A percentile compares a stretch with the other conserved stretches of the same genome.
These are phyloP conservation scores for Clusia tigrina DNA, from an alignment of 2,888 invertebrate genomes.

Conservation along the genomic window DNA sequence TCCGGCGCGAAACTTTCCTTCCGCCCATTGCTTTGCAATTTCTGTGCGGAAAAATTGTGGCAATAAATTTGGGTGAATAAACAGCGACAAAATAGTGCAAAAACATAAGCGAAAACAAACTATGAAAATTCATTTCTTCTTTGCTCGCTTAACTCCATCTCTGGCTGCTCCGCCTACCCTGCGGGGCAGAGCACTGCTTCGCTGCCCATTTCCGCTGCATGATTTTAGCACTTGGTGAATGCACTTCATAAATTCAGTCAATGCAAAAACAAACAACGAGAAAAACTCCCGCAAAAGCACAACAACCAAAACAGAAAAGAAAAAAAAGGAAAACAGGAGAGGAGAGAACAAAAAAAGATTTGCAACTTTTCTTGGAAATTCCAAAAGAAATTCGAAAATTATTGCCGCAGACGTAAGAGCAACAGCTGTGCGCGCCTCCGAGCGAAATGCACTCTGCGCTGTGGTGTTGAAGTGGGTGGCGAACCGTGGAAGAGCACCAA, in stretches of 20 bases:
- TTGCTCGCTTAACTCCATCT: not conserved
- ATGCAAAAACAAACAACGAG: conserved; percentile 22
- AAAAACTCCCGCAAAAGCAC: conserved; percentile 8
- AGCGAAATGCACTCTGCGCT: not conserved
- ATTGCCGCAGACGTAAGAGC: conserved; percentile 21
- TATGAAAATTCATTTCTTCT: conserved; percentile 23
- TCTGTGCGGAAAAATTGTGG: conserved; percentile 15
- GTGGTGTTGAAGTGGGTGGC: too few species aligned
- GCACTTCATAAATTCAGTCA: conserved; percentile 33
- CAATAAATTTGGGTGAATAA: conserved; percentile 30
- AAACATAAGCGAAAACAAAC: conserved; percentile 27
- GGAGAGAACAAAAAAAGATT: conserved; percentile 14
- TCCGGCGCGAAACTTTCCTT: conserved; percentile 28
- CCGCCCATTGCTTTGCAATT: conserved; percentile 15
- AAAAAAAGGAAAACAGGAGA: conserved; percentile 8
- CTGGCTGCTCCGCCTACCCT: not conserved
- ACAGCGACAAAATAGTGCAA: conserved; percentile 11
- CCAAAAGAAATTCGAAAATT: conserved; percentile 14
- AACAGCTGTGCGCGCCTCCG: conserved; percentile 17
- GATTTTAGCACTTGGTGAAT: conserved; percentile 17
- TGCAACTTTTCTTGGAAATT: conserved; percentile 17
- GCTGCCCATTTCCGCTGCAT: too few species aligned
- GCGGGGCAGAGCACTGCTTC: too few species aligned
- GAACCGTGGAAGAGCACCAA: not conserved
- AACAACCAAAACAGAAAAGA: conserved; percentile 5